Evolutionary conservation across 2,797 vertebrate species (phyloP).

Genomic region (Oryzias sinensis): DNA sequence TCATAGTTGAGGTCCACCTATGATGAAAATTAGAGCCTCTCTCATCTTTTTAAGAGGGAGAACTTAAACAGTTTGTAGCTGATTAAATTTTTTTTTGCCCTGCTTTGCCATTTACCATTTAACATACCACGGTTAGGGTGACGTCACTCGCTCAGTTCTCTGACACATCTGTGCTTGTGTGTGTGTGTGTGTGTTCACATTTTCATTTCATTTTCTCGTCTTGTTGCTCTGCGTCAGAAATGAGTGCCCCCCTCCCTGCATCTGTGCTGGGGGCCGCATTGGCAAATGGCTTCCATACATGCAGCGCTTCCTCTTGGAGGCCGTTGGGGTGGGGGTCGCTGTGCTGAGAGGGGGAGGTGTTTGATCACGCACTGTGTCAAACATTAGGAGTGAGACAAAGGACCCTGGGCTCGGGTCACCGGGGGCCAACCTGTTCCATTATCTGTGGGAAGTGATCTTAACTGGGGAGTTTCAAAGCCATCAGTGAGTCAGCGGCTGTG

Average conservation of each 20-base stretch:
- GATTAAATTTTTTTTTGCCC: too few relatives aligned
- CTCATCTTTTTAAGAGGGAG: too few relatives aligned
- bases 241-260: conserved; percentile 7
- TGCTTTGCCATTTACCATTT: too few relatives aligned
- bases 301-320: conserved; percentile 67
- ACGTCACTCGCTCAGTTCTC: conserved; percentile 21
- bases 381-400: conserved; percentile 90
- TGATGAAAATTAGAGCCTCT: too few relatives aligned
- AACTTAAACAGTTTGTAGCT: too few relatives aligned
- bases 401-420: conserved; percentile 66
- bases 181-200: conserved; percentile 7
- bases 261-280: conserved; percentile 47
- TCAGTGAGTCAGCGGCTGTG: conserved; percentile 64
- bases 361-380: conserved; percentile 79
- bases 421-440: conserved; percentile 74
- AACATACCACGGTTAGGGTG: too few relatives aligned
- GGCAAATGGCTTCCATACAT: conserved; percentile 82
- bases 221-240: conserved; percentile 51
- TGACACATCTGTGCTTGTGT: conserved; percentile 15
- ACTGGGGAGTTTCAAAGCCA: conserved; percentile 67
- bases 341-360: conserved; percentile 46
- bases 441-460: conserved; percentile 73
- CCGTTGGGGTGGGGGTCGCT: conserved; percentile 40
- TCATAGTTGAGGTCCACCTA: too few relatives aligned
- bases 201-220: conserved; percentile 42